A percentile compares a stretch with the other conserved stretches of the same genome.
Evolutionary conservation across 2,797 vertebrate genomes (phyloP).

Genomic region (Helostoma temminkii): DNA sequence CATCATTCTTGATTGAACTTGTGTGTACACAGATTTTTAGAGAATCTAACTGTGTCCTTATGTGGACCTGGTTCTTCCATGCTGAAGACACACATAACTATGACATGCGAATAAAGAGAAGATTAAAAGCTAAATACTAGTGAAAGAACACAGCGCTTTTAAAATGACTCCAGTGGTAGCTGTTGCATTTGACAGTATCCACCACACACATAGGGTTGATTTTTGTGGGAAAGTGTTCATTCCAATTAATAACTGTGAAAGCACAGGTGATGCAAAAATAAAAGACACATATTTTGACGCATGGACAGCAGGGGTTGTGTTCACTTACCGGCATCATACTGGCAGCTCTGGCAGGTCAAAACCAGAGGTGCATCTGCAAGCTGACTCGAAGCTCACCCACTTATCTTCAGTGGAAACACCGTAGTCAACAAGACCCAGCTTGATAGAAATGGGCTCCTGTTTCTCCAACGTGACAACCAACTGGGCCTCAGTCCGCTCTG

Average conservation of each 20-base stretch:
- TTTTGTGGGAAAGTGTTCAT: neutral
- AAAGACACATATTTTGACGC: neutral
- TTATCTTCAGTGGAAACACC: constrained; percentile 42
- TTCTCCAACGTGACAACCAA: constrained; percentile 69
- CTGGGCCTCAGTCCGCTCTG: constrained; percentile 68
- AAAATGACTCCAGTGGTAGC: neutral
- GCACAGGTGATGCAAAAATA: neutral
- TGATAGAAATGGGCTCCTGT: constrained; percentile 44
- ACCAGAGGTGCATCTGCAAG: constrained; percentile 54
- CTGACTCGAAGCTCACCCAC: constrained; percentile 26
- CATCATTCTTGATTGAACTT: neutral
- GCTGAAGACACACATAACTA: neutral
- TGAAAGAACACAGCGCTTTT: neutral
- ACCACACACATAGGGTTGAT: neutral
- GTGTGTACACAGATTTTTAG: neutral
- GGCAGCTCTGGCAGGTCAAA: constrained; percentile 64
- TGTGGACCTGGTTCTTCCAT: neutral
- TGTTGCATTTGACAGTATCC: neutral
- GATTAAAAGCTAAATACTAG: neutral
- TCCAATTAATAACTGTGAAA: no score
- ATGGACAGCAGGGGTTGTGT: neutral
- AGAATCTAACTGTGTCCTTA: neutral
- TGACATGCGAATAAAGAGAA: neutral
- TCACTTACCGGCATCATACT: constrained; percentile 81
- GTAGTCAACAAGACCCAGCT: constrained; percentile 53